Conservation (phyloP, 2,888 invertebrate genomes). For the Ophonus ardosiacus region DNA sequence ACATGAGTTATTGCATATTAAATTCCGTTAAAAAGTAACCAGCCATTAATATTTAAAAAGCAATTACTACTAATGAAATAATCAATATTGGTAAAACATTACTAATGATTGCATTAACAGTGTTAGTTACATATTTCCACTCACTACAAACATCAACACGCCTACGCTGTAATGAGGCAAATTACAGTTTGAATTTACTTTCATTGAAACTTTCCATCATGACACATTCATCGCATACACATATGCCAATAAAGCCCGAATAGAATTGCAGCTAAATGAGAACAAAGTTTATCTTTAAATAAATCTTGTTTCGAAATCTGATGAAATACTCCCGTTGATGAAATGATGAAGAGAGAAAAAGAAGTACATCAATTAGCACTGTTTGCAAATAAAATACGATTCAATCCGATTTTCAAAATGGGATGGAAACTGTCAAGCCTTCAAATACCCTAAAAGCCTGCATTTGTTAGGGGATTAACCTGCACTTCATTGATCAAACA, state of each 20-base stretch:
- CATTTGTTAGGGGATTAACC: neutral
- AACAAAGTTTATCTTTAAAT: neutral
- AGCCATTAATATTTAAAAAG: constrained; percentile 34
- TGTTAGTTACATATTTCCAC: constrained; percentile 22
- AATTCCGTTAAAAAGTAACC: constrained; percentile 23
- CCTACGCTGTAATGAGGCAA: constrained; percentile 15
- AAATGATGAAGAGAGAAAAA: constrained; percentile 3
- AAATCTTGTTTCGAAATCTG: neutral
- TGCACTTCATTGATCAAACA: constrained; percentile 39
- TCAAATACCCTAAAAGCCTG: constrained; percentile 42
- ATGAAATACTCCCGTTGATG: neutral
- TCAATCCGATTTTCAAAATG: neutral
- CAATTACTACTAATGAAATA: constrained; percentile 33
- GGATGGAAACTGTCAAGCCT: constrained; percentile 6
- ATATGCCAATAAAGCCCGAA: neutral
- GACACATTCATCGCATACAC: neutral
- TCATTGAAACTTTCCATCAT: constrained; percentile 4
- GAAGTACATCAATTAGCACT: constrained; percentile 11
- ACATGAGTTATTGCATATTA: neutral
- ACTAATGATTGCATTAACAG: constrained; percentile 30
- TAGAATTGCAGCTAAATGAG: neutral
- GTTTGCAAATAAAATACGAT: constrained; percentile 11
- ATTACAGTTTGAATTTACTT: neutral
- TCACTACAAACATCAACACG: constrained; percentile 10
- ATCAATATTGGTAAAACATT: constrained; percentile 38